Conservation (phyloP, 2,888 invertebrate species). For the Hyppa rectilinea region DNA sequence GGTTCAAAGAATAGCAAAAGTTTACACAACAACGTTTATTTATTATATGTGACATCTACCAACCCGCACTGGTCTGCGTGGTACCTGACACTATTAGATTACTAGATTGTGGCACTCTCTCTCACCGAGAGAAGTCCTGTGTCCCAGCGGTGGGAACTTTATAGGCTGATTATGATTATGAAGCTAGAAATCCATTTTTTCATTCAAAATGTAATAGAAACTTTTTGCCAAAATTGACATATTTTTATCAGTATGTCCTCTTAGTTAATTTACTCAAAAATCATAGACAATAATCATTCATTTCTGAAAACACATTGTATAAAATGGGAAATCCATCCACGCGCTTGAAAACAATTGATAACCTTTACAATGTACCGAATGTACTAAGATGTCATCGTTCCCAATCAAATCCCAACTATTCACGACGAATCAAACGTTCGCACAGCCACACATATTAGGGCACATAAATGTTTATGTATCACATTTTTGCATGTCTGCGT, state of each 20-base stretch:
- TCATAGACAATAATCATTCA: background rate
- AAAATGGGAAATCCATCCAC: background rate
- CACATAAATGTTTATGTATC: slow-evolving; percentile 83
- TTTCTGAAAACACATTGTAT: background rate
- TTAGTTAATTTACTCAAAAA: background rate
- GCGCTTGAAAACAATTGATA: slow-evolving; percentile 22
- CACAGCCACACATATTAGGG: slow-evolving; percentile 77
- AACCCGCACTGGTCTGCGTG: too few species aligned
- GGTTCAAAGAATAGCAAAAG: background rate
- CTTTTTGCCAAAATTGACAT: background rate
- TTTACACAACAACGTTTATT: too few species aligned
- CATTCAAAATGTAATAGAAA: background rate
- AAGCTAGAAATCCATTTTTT: too few species aligned
- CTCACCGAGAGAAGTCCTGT: too few species aligned
- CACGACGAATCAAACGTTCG: slow-evolving; percentile 67
- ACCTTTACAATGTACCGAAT: slow-evolving; percentile 29
- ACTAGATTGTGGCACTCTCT: too few species aligned
- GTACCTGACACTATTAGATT: too few species aligned
- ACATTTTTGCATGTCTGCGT: slow-evolving; percentile 88
- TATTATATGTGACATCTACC: too few species aligned
- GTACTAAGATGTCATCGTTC: slow-evolving; percentile 56
- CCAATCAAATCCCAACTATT: slow-evolving; percentile 63
- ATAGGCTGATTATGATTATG: too few species aligned
- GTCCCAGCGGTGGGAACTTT: too few species aligned
- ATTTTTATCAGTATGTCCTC: background rate